phyloP scores from a whole-genome alignment of 2,113 vertebrate genomes.

The Barbus barbus region DNA sequence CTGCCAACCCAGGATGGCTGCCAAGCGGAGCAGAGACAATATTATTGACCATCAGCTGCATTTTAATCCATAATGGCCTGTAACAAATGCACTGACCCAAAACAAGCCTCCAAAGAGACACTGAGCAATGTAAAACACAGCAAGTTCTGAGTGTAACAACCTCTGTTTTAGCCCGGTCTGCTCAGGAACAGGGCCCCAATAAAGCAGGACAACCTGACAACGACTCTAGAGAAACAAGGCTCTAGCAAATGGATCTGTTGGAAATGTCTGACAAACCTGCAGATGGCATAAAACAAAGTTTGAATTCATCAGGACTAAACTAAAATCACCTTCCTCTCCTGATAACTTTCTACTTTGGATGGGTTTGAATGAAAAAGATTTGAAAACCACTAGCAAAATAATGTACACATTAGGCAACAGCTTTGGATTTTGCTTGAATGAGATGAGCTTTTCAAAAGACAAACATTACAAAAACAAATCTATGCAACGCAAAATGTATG shows the following conservation, averaged over 20 bases:
- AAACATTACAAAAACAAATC: not conserved
- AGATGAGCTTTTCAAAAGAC: not conserved
- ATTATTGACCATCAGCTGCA: conserved; percentile 17
- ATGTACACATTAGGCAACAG: not conserved
- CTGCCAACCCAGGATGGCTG: conserved; percentile 20
- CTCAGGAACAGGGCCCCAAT: not conserved
- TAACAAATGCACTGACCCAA: conserved; percentile 17
- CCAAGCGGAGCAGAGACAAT: conserved; percentile 19
- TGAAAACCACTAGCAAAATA: not conserved
- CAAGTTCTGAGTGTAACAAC: not conserved
- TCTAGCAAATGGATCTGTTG: not conserved
- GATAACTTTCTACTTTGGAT: not conserved
- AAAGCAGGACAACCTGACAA: not conserved
- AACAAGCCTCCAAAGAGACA: not conserved
- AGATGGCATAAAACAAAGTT: not conserved
- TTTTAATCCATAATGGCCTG: conserved; percentile 23
- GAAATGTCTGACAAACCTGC: not conserved
- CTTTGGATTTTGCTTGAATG: not conserved
- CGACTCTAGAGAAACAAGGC: not conserved
- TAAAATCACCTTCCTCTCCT: not conserved
- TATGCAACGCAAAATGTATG: not conserved
- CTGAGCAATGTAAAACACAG: not conserved
- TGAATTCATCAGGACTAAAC: not conserved
- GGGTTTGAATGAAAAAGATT: not conserved
- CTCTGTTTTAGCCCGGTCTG: not conserved